phyloP scores from a whole-genome alignment of 1,140 invertebrate species.

The Zophobas morio region DNA sequence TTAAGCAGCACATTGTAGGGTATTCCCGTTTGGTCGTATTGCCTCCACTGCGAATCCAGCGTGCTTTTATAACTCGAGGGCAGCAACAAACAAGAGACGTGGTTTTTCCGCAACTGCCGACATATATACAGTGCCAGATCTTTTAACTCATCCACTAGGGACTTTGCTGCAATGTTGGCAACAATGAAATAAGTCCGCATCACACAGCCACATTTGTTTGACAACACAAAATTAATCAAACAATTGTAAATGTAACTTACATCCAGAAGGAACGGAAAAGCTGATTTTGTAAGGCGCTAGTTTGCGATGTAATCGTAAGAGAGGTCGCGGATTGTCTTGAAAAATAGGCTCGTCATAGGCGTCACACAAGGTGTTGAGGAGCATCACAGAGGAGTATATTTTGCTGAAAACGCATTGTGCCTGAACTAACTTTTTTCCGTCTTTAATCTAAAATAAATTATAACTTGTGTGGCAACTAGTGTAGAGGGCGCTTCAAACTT shows the following conservation, averaged over 20 bases:
- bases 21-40: constrained; percentile 72
- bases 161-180: constrained; percentile 46
- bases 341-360: constrained; percentile 68
- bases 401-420: constrained; percentile 69
- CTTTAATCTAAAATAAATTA: constrained; percentile 67
- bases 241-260: constrained; percentile 61
- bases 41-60: constrained; percentile 59
- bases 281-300: constrained; percentile 82
- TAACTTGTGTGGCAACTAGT: too few relatives aligned
- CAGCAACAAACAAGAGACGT: constrained; percentile 68
- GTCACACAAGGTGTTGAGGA: constrained; percentile 76
- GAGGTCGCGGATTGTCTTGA: constrained; percentile 59
- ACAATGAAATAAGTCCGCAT: background rate
- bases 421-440: constrained; percentile 66
- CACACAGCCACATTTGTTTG: constrained; percentile 6
- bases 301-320: constrained; percentile 78
- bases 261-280: constrained; percentile 70
- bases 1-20: constrained; percentile 79
- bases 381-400: constrained; percentile 73
- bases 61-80: constrained; percentile 54
- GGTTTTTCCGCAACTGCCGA: constrained; percentile 68
- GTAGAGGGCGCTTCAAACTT: too few relatives aligned
- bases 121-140: constrained; percentile 71
- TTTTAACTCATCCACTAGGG: constrained; percentile 65
- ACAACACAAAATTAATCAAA: constrained; percentile 27